These are phyloP conservation scores for Esperia sulphurella DNA, from an alignment of 2,888 invertebrate species.

Conservation along the genomic window DNA sequence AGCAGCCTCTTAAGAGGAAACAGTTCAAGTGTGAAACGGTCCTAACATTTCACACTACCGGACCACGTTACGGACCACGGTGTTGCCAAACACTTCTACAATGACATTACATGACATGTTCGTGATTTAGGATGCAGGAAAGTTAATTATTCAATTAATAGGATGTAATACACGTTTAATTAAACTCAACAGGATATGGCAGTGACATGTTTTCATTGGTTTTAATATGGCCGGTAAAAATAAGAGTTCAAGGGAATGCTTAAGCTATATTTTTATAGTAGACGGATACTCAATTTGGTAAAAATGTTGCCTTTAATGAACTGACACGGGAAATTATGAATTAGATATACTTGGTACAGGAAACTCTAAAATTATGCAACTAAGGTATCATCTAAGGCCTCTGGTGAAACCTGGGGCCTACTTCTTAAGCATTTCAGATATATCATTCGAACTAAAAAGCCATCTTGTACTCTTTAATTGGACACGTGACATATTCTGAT, in stretches of 20 bases:
- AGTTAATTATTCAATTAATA: slow-evolving; percentile 7
- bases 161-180: slow-evolving; percentile 2
- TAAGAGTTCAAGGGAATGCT: background rate
- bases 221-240: background rate
- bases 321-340: too few species aligned
- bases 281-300: background rate
- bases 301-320: background rate
- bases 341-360: too few species aligned
- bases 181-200: background rate
- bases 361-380: too few species aligned
- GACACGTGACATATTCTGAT: too few species aligned
- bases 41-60: background rate
- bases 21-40: background rate
- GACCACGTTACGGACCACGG: too few species aligned
- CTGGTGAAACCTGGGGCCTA: too few species aligned
- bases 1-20: background rate
- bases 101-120: background rate
- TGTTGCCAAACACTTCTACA: background rate
- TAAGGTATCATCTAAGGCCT: too few species aligned
- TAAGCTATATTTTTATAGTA: background rate
- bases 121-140: background rate
- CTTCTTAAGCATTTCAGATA: too few species aligned
- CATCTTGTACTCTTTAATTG: too few species aligned
- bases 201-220: background rate
- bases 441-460: too few species aligned